Percentiles rank a stretch among this genome's conserved stretches.
These are phyloP conservation scores for Muntiacus reevesi DNA, from an alignment of 2,113 vertebrate genomes.

Conservation along the genomic window DNA sequence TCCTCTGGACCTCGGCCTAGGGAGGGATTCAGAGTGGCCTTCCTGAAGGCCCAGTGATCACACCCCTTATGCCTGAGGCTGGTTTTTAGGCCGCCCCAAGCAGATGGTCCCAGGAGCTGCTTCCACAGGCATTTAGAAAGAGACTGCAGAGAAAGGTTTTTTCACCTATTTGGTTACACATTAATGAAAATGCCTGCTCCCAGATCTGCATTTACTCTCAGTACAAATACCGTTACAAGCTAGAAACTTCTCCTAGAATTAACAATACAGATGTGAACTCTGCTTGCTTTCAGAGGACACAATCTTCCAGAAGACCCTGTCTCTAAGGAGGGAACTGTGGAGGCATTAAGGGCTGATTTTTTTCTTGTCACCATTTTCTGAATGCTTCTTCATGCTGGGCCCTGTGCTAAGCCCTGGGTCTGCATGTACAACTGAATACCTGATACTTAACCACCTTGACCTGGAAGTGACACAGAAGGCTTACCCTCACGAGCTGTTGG, in stretches of 20 bases:
- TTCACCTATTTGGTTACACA: constrained; percentile 29
- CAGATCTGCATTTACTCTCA: constrained; percentile 41
- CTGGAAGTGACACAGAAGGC: background rate
- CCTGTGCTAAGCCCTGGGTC: background rate
- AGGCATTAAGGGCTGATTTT: background rate
- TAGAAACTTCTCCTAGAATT: constrained; percentile 13
- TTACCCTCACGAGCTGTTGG: background rate
- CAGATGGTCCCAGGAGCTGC: background rate
- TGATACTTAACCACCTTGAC: background rate
- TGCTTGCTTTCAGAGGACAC: background rate
- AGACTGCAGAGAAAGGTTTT: background rate
- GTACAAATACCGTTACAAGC: background rate
- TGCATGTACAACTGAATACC: background rate
- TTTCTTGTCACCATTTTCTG: background rate
- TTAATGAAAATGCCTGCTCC: constrained; percentile 55
- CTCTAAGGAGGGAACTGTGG: background rate
- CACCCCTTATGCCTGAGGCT: background rate
- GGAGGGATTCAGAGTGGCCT: too few species aligned
- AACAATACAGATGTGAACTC: background rate
- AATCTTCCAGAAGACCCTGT: background rate
- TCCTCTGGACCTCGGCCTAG: background rate
- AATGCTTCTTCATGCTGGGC: background rate
- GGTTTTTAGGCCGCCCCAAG: background rate
- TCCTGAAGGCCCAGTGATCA: background rate
- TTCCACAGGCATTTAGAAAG: background rate